Evolutionary conservation across 2,113 vertebrate genomes (phyloP).

Genomic region (Bufo bufo): DNA sequence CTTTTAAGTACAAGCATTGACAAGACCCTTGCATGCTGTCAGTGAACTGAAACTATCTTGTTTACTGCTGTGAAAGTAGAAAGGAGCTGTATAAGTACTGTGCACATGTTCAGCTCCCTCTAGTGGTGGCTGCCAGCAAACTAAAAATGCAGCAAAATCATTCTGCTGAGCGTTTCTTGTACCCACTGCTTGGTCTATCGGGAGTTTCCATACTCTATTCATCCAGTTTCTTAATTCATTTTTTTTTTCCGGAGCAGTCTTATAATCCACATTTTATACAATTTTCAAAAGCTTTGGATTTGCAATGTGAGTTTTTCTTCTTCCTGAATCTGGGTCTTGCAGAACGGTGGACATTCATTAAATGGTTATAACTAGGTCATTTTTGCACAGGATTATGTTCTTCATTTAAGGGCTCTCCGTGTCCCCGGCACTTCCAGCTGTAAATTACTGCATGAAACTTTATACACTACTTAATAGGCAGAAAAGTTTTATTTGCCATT

Average conservation of each 20-base stretch:
- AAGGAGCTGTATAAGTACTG: too few relatives aligned
- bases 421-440: conserved; percentile 7
- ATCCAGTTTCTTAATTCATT: neutral
- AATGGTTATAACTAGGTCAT: conserved; percentile 33
- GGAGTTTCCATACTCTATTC: neutral
- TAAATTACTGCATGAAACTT: conserved; percentile 49
- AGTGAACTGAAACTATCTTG: too few relatives aligned
- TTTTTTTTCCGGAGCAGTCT: neutral
- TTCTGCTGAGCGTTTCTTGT: too few relatives aligned
- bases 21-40: too few relatives aligned
- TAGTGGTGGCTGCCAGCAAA: neutral
- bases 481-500: conserved; percentile 56
- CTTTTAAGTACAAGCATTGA: too few relatives aligned
- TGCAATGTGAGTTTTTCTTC: neutral
- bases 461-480: conserved; percentile 48
- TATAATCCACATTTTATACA: neutral
- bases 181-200: neutral
- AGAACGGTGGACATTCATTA: conserved; percentile 27
- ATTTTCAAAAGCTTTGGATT: neutral
- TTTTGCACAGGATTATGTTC: conserved; percentile 2
- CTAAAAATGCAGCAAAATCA: too few relatives aligned
- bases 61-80: too few relatives aligned
- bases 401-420: neutral
- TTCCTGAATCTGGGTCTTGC: neutral
- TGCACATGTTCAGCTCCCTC: neutral